Conservation (phyloP, 2,888 invertebrate genomes). For the Calameuta filiformis region DNA sequence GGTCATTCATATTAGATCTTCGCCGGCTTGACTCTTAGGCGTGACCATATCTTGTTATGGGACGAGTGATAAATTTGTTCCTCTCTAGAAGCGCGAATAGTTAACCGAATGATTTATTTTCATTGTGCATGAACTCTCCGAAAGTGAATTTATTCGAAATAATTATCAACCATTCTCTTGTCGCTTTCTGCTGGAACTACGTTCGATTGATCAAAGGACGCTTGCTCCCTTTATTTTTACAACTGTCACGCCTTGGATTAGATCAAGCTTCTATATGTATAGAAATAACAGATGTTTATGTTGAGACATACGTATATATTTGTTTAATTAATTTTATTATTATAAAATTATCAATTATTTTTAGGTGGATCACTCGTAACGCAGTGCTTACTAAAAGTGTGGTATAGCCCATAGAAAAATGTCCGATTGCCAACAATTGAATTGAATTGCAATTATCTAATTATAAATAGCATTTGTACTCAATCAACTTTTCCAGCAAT, state of each 20-base stretch:
- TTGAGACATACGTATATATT: not conserved
- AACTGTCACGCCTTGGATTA: not conserved
- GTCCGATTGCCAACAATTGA: not conserved
- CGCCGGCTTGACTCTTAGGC: not conserved
- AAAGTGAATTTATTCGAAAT: not conserved
- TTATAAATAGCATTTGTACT: not conserved
- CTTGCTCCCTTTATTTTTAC: not conserved
- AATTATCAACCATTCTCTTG: not conserved
- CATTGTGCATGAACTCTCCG: not conserved
- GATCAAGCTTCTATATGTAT: not conserved
- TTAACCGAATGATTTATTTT: not conserved
- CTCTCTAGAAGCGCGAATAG: not conserved
- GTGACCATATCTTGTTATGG: not conserved
- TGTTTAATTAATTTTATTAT: not conserved
- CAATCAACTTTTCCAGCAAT: not conserved
- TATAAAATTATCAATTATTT: not conserved
- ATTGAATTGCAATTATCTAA: not conserved
- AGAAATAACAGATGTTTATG: not conserved
- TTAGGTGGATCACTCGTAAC: not conserved
- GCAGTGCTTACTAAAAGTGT: too few species aligned
- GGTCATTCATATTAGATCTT: not conserved
- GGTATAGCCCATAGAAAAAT: too few species aligned
- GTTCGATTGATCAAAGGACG: not conserved
- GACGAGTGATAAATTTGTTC: not conserved
- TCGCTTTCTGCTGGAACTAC: not conserved